Evolutionary conservation across 92 coral and sea anemone genomes (phyloP).

Genomic region (Desmophyllum pertusum): DNA sequence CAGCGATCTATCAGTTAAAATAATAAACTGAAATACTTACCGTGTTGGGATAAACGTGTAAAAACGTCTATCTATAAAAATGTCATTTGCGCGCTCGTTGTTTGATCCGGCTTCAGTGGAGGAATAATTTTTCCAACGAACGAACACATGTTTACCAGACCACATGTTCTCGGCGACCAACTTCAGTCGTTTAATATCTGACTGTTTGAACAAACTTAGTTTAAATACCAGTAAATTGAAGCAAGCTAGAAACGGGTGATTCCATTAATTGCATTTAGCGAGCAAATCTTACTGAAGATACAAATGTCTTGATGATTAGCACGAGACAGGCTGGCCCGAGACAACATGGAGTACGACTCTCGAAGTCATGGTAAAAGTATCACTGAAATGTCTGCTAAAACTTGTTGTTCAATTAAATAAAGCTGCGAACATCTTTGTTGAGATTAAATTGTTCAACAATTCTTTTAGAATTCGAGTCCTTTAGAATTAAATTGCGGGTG

Average conservation of each 20-base stretch:
- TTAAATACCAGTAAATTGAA: constrained; percentile 34
- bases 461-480: neutral
- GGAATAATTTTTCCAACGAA: neutral
- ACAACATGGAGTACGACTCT: neutral
- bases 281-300: neutral
- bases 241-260: constrained; percentile 34
- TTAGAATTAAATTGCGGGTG: neutral
- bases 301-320: neutral
- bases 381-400: neutral
- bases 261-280: neutral
- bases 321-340: too few species aligned
- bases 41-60: neutral
- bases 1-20: neutral
- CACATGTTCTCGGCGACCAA: constrained; percentile 17
- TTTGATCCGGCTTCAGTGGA: neutral
- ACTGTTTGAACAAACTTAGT: neutral
- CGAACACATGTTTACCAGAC: constrained; percentile 11
- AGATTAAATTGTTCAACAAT: neutral
- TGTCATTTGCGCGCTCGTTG: neutral
- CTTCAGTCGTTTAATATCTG: constrained; percentile 18
- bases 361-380: neutral
- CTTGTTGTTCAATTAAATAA: neutral
- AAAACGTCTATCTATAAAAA: neutral
- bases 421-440: neutral
- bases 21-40: neutral